These are phyloP conservation scores for Gonioctena quinquepunctata DNA, from an alignment of 1,140 invertebrate species.

Conservation along the genomic window DNA sequence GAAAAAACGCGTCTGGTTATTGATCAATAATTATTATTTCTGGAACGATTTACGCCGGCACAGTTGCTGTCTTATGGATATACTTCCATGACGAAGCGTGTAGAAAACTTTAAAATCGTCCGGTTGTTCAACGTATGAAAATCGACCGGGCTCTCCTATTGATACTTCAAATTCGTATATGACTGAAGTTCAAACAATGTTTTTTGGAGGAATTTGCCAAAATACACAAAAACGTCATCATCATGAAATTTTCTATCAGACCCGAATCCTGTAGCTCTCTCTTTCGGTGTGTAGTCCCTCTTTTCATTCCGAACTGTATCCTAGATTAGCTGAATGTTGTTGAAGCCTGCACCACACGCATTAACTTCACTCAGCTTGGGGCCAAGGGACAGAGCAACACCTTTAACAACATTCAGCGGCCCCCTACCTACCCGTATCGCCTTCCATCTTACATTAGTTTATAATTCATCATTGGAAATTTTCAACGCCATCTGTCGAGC, in stretches of 20 bases:
- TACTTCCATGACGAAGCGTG: too few relatives aligned
- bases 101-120: too few relatives aligned
- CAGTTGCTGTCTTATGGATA: too few relatives aligned
- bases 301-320: slow-evolving; percentile 9
- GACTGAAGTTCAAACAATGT: too few relatives aligned
- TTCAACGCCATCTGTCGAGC: slow-evolving; percentile 8
- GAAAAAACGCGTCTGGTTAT: too few relatives aligned
- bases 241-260: slow-evolving; percentile 10
- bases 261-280: slow-evolving; percentile 37
- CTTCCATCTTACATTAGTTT: slow-evolving; percentile 20
- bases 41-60: too few relatives aligned
- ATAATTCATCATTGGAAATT: slow-evolving; percentile 5
- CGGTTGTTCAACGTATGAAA: too few relatives aligned
- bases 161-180: too few relatives aligned
- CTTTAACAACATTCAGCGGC: slow-evolving; percentile 50
- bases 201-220: slow-evolving; percentile 9
- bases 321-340: slow-evolving; percentile 46
- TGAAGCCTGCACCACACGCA: slow-evolving; percentile 61
- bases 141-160: too few relatives aligned
- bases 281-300: slow-evolving; percentile 46
- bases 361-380: slow-evolving; percentile 50
- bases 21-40: too few relatives aligned
- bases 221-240: slow-evolving; percentile 12
- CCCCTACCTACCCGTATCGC: slow-evolving; percentile 20
- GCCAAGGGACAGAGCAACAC: slow-evolving; percentile 47